Base-by-base conservation (phyloP, 1,140 invertebrate genomes). In the Aphelenchoides fujianensis region DNA sequence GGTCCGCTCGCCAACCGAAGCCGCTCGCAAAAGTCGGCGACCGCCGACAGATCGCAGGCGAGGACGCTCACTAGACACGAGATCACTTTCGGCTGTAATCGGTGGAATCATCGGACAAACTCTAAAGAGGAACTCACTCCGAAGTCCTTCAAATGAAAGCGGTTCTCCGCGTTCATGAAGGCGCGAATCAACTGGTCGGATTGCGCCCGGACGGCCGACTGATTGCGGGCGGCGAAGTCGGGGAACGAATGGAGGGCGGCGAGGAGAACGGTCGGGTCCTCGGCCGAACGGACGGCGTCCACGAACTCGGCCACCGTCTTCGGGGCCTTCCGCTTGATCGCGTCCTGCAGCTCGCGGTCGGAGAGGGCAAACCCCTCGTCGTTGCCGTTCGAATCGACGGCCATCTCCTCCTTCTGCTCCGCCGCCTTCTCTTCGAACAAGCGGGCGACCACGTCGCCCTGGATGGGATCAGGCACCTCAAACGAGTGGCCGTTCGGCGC, bases 121-220 rank as follows among this genome's bases (percentile, higher is more conserved):
- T n/a, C n/a, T n/a, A n/a, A n/a, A n/a, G n/a, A n/a, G n/a, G n/a
- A 48, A 48, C 41, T 48, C 41, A 48, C 41, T 16, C 12, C 41
- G 23, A 48, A 48, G 41, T 48, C 23, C 41, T 48, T 48, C 23
- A 48, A 48, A 23, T 48, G 41, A 48, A 48, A 48, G 12, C 41
- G 41, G 23, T 48, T 48, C 41, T 48, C 41, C 23, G 23, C 12
- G 23, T 59, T 7, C 55, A 59, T 59, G 27, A 59, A 23, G 12
- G 34, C 5, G 5, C 34, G 5, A 59, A 59, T 59, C 5, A 59
- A 59, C 55, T 23, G 5, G 34, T 19, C 23, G 5, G 55, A 59
- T 59, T 59, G 55, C 5, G 55, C 55, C 5, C 55, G 55, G 34
- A 59, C 55, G 28, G 55, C 55, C 19, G 55, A 59, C 34, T 19